Base-by-base conservation (phyloP, 2,888 invertebrate species). In the Drosophila mercatorum region DNA sequence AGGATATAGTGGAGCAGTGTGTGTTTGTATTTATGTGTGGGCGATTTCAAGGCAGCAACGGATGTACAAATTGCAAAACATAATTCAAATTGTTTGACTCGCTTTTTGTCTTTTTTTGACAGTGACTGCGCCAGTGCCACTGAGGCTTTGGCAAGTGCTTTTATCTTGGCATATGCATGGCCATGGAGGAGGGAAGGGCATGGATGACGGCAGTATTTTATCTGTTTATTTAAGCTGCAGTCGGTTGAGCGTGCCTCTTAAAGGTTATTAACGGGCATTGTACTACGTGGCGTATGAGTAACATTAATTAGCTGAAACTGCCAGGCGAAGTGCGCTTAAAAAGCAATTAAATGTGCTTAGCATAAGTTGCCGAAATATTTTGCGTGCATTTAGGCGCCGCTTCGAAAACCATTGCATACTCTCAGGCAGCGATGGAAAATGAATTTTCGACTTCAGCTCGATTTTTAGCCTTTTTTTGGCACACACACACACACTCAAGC, bases 321-420 rank as follows among this genome's bases (percentile, higher is more conserved):
- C 78, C 81, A 80, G 79, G 82, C 47, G 75, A 81, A 80, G 77
- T 90, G 80, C 76, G 83, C 91, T 91, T 87, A 87, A 90, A 91
- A 91, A 87, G 89, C 90, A 91, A 91, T 91, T 91, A 91, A 91
- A 91, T 82, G 77, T 78, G 91, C 84, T 91, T 91, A 91, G 89
- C 83, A 78, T 82, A 90, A 89, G 89, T 87, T 87, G 56, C 63
- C 62, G 71, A 69, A 75, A 75, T 51, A 68, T 66, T 58, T 58
- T 65, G 74, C 74, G 65, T 78, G 81, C 80, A 74, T 77, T 82
- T 72, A 62, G 67, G 80, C 68, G 47, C 46, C 66, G 53, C 17
- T 68, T 69, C 36, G 59, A 68, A 72, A 68, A 28, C 53, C 71
- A 76, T 63, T 83, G 80, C 81, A 79, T 78, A 72, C 75, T 81